Evolutionary conservation across 2,888 invertebrate species (phyloP).

Genomic region (Iphiclides podalirius): DNA sequence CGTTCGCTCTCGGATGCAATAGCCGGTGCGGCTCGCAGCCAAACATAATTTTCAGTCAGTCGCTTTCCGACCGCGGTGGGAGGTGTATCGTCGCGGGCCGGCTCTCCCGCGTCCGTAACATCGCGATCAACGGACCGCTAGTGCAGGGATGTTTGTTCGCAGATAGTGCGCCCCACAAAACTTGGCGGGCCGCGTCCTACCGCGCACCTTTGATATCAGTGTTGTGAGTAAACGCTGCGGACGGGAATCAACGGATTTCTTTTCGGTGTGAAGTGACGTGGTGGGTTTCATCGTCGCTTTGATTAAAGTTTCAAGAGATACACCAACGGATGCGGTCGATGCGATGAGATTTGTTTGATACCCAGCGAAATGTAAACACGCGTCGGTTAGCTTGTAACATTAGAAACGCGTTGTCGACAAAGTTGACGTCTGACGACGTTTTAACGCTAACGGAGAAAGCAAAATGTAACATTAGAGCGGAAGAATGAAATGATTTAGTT

Average conservation of each 20-base stretch:
- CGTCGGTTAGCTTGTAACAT: slow-evolving; percentile 58
- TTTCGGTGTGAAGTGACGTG: slow-evolving; percentile 50
- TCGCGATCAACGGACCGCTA: slow-evolving; percentile 57
- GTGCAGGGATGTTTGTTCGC: slow-evolving; percentile 69
- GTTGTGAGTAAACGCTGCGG: slow-evolving; percentile 49
- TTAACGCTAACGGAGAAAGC: slow-evolving; percentile 56
- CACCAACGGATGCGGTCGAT: slow-evolving; percentile 54
- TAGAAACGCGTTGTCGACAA: slow-evolving; percentile 49
- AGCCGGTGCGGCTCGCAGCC: slow-evolving; percentile 77
- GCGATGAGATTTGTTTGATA: slow-evolving; percentile 65
- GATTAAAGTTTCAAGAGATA: slow-evolving; percentile 40
- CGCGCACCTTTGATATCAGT: slow-evolving; percentile 36
- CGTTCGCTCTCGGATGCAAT: slow-evolving; percentile 75
- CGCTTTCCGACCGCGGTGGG: slow-evolving; percentile 63
- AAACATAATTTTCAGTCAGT: slow-evolving; percentile 75
- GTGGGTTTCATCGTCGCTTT: slow-evolving; percentile 56
- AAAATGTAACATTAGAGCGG: slow-evolving; percentile 51
- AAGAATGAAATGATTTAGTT: slow-evolving; percentile 65
- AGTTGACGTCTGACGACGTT: slow-evolving; percentile 50
- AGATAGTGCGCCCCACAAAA: slow-evolving; percentile 67
- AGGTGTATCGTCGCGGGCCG: slow-evolving; percentile 55
- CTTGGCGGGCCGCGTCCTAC: slow-evolving; percentile 31
- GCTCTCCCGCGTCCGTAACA: slow-evolving; percentile 60
- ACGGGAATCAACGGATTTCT: slow-evolving; percentile 25
- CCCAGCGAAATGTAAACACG: slow-evolving; percentile 63